These are phyloP conservation scores for Meiosimyza decipiens DNA, from an alignment of 2,888 invertebrate genomes.

Conservation along the genomic window DNA sequence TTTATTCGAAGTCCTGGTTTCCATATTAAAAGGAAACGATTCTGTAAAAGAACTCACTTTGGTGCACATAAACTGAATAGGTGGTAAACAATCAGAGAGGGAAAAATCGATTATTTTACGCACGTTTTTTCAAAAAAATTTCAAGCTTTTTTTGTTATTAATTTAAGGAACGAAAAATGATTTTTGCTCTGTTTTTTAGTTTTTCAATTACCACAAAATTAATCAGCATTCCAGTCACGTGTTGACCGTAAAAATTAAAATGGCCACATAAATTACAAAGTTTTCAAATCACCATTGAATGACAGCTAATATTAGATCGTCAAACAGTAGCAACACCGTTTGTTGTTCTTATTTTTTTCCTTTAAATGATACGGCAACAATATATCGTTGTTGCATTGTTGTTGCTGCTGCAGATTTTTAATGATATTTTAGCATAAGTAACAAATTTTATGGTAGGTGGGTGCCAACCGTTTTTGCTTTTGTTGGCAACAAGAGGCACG, in stretches of 20 bases:
- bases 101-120: neutral
- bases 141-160: no score
- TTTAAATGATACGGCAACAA: neutral
- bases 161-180: no score
- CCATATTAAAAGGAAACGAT: no score
- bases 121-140: no score
- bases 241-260: slow-evolving; percentile 19
- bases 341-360: no score
- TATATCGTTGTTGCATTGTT: slow-evolving; percentile 3
- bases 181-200: no score
- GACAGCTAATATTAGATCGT: slow-evolving; percentile 24
- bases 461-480: neutral
- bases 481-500: slow-evolving; percentile 11
- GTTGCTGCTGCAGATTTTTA: slow-evolving; percentile 2
- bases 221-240: slow-evolving; percentile 9
- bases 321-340: slow-evolving; percentile 18
- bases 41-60: no score
- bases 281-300: neutral
- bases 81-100: no score
- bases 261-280: neutral
- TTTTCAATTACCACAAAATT: no score
- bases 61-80: no score
- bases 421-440: neutral
- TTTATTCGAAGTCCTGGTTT: no score
- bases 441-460: no score